Base-by-base conservation (phyloP, 2,113 vertebrate genomes). In the Cettia cetti region DNA sequence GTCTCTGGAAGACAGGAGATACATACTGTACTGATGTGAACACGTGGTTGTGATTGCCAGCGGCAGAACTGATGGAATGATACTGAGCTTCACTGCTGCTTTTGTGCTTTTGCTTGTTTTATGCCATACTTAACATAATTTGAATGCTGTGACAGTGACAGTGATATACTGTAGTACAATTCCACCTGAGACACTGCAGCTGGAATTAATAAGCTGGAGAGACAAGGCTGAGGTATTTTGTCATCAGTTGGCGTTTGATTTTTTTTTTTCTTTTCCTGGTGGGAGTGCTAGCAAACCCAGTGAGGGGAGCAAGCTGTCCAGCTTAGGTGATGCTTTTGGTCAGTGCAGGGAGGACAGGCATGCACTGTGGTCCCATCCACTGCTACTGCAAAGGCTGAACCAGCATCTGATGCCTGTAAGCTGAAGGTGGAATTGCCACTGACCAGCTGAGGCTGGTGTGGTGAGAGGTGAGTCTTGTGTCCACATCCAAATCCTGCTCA, bases 101-200 rank as follows among this genome's bases (percentile, higher is more conserved):
- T 91, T 83, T 91, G 64, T 92, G 60, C 83, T 78, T 92, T 76
- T 91, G 70, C 74, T 94, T 95, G 89, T 87, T 96, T 96, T 92
- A 79, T 92, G 49, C 89, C 1, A 1, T 60, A 47, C 57, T 87
- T 82, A 79, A 33, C 63, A 49, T 71, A 82, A 87, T 94, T 84
- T 87, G 84, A 84, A 61, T 94, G 78, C 72, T 93, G 64, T 95
- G 90, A 75, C 75, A 90, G 50, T 78, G 90, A 93, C 89, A 86
- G 85, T 63, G 81, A 82, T n/a, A 68, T 44, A 76, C 40, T 57
- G 8, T 60, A 91, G 53, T 79, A 40, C 69, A 94, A 89, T 95
- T 94, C 54, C 42, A 79, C n/a, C 78, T 65, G 93, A 91, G 95
- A 91, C 75, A 85, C 35, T 92, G 93, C 91, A 90, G 66, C 75